Conservation (phyloP, 2,888 invertebrate species). For the Barypeithes pellucidus region DNA sequence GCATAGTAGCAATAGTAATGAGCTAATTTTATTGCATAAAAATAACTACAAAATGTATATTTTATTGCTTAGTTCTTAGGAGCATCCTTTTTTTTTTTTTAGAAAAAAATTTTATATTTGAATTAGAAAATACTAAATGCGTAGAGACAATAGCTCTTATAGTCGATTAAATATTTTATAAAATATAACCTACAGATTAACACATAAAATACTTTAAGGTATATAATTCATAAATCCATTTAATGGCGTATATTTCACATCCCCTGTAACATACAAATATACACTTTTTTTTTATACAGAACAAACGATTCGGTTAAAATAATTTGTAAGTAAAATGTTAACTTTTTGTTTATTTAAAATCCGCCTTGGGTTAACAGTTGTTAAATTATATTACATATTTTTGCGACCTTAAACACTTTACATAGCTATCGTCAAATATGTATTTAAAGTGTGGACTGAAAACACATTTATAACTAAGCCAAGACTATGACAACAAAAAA, state of each 20-base stretch:
- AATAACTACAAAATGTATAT: constrained; percentile 23
- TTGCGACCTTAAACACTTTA: background rate
- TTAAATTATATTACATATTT: background rate
- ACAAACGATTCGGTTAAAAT: too few relatives aligned
- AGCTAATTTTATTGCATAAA: constrained; percentile 14
- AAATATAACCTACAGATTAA: constrained; percentile 17
- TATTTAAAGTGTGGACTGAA: too few relatives aligned
- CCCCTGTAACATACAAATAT: constrained; percentile 24
- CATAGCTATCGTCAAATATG: background rate
- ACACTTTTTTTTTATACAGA: constrained; percentile 20
- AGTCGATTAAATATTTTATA: constrained; percentile 24
- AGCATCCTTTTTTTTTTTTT: background rate
- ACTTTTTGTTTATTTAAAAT: constrained; percentile 3
- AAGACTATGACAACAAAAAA: too few relatives aligned
- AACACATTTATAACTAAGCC: too few relatives aligned
- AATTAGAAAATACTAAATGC: constrained; percentile 16
- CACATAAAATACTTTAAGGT: constrained; percentile 15
- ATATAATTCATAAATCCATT: constrained; percentile 20
- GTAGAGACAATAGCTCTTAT: constrained; percentile 23
- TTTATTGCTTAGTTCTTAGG: constrained; percentile 23
- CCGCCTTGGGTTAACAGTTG: background rate
- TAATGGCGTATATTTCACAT: constrained; percentile 18
- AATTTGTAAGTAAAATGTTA: background rate
- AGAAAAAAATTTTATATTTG: constrained; percentile 4
- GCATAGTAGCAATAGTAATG: constrained; percentile 11